These are phyloP conservation scores for Mythimna ferrago DNA, from an alignment of 2,888 invertebrate species.

Conservation along the genomic window DNA sequence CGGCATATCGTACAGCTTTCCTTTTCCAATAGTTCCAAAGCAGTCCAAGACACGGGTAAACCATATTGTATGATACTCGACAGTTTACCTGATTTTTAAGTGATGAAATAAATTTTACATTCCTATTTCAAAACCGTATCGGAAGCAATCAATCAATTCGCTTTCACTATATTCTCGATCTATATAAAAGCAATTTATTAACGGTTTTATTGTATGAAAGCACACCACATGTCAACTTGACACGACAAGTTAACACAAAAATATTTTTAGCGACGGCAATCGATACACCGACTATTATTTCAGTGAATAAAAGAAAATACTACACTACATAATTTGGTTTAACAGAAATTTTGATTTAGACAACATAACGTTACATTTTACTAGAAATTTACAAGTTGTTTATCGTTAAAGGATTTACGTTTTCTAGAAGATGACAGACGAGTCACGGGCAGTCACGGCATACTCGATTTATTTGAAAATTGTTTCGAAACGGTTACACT, in stretches of 20 bases:
- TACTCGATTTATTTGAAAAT: conserved; percentile 65
- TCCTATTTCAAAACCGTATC: conserved; percentile 66
- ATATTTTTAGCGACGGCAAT: conserved; percentile 77
- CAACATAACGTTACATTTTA: conserved; percentile 66
- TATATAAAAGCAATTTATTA: conserved; percentile 79
- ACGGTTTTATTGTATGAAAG: conserved; percentile 81
- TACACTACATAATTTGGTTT: conserved; percentile 62
- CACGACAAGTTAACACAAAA: conserved; percentile 83
- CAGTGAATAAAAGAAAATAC: conserved; percentile 51
- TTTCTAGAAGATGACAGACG: conserved; percentile 63
- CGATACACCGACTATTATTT: conserved; percentile 69
- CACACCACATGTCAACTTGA: conserved; percentile 86
- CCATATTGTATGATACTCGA: conserved; percentile 26
- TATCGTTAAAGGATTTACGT: conserved; percentile 59
- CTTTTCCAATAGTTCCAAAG: conserved; percentile 23
- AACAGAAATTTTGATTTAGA: conserved; percentile 61
- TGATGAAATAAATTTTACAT: conserved; percentile 63
- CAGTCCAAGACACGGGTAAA: conserved; percentile 14
- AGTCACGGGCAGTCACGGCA: conserved; percentile 65
- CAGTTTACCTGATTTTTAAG: conserved; percentile 64
- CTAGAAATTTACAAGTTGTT: conserved; percentile 63
- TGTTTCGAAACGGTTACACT: conserved; percentile 49
- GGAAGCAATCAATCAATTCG: conserved; percentile 74
- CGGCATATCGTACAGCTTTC: conserved; percentile 3
- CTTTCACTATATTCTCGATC: conserved; percentile 80